phyloP scores from a whole-genome alignment of 1,140 invertebrate species.

The Polyergus mexicanus region DNA sequence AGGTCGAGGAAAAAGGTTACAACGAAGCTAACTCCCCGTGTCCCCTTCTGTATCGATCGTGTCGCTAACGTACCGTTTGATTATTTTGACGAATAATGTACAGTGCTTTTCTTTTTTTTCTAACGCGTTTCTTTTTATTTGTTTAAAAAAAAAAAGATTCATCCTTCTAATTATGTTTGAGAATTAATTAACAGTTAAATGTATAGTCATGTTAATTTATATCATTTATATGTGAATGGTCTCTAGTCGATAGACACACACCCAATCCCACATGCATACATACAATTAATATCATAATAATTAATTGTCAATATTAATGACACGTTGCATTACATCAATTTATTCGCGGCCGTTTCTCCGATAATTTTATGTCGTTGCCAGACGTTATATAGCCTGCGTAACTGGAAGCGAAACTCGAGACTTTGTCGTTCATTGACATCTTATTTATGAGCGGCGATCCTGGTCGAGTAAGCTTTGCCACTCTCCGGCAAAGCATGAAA shows the following conservation, averaged over 20 bases:
- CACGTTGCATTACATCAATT: constrained; percentile 11
- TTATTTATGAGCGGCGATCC: constrained; percentile 61
- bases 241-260: neutral
- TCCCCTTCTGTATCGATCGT: constrained; percentile 8
- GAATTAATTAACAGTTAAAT: constrained; percentile 9
- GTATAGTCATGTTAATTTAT: neutral
- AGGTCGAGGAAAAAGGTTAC: constrained; percentile 51
- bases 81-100: neutral
- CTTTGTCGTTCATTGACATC: constrained; percentile 64
- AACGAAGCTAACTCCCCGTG: constrained; percentile 28
- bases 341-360: neutral
- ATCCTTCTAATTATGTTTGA: neutral
- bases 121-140: too few species aligned
- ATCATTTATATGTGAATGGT: neutral
- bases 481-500: constrained; percentile 49
- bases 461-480: constrained; percentile 59
- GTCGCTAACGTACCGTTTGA: neutral
- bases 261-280: too few species aligned
- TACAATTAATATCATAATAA: neutral
- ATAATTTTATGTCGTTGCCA: constrained; percentile 31
- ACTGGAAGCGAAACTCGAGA: constrained; percentile 44
- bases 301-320: constrained; percentile 13
- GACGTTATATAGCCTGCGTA: constrained; percentile 41
- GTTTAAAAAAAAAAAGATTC: too few species aligned
- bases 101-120: neutral